Percentiles rank a stretch among this genome's conserved stretches.
Conservation (phyloP, 2,888 invertebrate genomes). For the Xestia ashworthii region DNA sequence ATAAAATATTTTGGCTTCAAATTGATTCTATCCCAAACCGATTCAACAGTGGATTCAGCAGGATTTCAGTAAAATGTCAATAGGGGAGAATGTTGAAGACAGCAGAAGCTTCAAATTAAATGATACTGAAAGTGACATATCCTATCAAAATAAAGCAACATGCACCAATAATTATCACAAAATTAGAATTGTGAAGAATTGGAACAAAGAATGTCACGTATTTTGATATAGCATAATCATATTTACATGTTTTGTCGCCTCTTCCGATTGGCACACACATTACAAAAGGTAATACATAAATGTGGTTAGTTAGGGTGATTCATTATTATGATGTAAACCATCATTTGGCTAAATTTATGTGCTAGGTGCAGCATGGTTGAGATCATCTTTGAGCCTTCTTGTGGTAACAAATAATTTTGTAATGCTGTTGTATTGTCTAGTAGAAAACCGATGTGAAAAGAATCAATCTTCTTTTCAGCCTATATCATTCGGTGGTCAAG, state of each 20-base stretch:
- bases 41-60: not conserved
- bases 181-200: conserved; percentile 6
- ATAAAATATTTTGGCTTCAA: not conserved
- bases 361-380: not conserved
- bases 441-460: not conserved
- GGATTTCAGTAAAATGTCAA: not conserved
- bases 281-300: conserved; percentile 40
- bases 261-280: conserved; percentile 32
- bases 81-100: not conserved
- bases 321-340: conserved; percentile 35
- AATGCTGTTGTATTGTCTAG: not conserved
- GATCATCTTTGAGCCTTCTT: not conserved
- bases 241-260: conserved; percentile 7
- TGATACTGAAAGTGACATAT: not conserved
- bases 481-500: not conserved
- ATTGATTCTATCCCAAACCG: not conserved
- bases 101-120: conserved; percentile 1
- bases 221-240: not conserved
- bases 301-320: conserved; percentile 37
- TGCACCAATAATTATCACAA: not conserved
- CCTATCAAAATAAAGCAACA: conserved; percentile 21
- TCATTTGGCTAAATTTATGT: not conserved
- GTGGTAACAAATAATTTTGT: not conserved
- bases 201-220: conserved; percentile 38
- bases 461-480: not conserved